phyloP scores from a whole-genome alignment of 2,888 invertebrate species.

The Tuberolachnus salignus region DNA sequence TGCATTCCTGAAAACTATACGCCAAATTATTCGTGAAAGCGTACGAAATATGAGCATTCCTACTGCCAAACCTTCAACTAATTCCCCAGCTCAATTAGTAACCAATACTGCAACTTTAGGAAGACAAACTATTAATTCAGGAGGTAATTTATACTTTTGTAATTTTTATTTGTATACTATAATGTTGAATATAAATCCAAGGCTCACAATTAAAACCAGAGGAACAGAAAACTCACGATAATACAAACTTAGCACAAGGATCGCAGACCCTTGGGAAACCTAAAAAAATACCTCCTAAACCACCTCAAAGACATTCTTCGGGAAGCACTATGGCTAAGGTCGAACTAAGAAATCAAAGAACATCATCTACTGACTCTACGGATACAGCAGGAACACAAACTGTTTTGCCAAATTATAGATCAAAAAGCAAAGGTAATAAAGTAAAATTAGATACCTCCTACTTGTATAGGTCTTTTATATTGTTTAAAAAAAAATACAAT shows the following conservation, averaged over 20 bases:
- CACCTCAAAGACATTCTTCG: conserved; percentile 79
- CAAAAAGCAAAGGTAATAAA: conserved; percentile 28
- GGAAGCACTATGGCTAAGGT: conserved; percentile 74
- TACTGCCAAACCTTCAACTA: conserved; percentile 68
- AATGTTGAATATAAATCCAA: background rate
- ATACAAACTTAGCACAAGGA: conserved; percentile 69
- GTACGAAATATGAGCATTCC: conserved; percentile 97
- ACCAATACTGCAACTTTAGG: conserved; percentile 59
- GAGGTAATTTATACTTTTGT: conserved; percentile 21
- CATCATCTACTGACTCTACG: conserved; percentile 51
- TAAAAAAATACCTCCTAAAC: conserved; percentile 73
- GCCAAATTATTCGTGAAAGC: conserved; percentile 95
- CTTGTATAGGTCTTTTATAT: too few relatives aligned
- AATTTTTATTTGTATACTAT: background rate
- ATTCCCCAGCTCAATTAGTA: conserved; percentile 58
- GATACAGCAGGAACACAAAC: conserved; percentile 50
- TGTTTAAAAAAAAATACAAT: background rate
- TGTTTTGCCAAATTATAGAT: conserved; percentile 48
- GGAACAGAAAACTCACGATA: conserved; percentile 56
- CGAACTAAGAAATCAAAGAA: conserved; percentile 42
- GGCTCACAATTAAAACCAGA: conserved; percentile 32
- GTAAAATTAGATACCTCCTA: background rate
- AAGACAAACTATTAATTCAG: conserved; percentile 51
- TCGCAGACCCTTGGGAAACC: conserved; percentile 84
- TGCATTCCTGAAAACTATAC: conserved; percentile 94